Evolutionary conservation across 2,113 vertebrate genomes (phyloP).

Genomic region (Rhipidura dahli): DNA sequence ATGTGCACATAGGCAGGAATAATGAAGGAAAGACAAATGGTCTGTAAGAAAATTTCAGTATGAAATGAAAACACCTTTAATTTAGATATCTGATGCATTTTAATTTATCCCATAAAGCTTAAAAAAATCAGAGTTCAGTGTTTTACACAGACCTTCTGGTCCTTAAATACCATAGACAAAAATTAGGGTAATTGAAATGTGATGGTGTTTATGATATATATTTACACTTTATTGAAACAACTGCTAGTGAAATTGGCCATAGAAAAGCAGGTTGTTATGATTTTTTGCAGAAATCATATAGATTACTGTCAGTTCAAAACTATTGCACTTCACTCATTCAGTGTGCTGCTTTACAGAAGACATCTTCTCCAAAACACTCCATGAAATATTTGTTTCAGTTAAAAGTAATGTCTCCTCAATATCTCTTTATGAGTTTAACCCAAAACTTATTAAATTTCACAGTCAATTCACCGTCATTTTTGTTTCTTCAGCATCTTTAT

Average conservation of each 20-base stretch:
- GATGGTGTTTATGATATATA: background rate
- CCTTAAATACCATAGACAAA: background rate
- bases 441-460: background rate
- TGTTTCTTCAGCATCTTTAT: background rate
- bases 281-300: background rate
- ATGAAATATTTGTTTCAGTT: background rate
- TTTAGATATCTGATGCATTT: background rate
- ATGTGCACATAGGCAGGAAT: background rate
- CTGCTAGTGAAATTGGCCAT: background rate
- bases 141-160: background rate
- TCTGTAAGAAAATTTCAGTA: conserved; percentile 14
- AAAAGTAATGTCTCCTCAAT: background rate
- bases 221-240: background rate
- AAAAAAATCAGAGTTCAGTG: background rate
- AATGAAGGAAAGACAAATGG: background rate
- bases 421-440: background rate
- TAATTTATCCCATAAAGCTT: background rate
- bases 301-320: background rate
- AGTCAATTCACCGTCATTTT: background rate
- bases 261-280: background rate
- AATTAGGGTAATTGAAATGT: background rate
- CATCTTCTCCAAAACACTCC: background rate
- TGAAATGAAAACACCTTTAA: conserved; percentile 20
- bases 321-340: background rate
- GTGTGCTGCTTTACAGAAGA: background rate